Evolutionary conservation across 2,888 invertebrate species (phyloP).

Genomic region (Nemoura dubitans): DNA sequence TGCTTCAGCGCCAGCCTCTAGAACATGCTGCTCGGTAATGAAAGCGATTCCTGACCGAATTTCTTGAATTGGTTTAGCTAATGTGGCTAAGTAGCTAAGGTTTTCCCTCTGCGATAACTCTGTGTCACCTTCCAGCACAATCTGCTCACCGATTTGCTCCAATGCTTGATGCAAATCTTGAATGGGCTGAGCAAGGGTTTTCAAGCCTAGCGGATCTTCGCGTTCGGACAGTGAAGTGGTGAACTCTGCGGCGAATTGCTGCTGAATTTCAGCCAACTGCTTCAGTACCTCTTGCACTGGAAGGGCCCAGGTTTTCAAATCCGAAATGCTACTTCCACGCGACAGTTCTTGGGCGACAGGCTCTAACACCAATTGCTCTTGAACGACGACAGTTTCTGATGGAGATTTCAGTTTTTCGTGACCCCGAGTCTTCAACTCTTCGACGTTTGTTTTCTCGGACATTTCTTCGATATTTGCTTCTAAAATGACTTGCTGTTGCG

Average conservation of each 20-base stretch:
- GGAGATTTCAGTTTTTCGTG: slow-evolving; percentile 32
- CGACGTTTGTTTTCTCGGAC: neutral
- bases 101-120: slow-evolving; percentile 20
- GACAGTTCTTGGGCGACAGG: slow-evolving; percentile 26
- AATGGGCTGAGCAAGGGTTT: slow-evolving; percentile 47
- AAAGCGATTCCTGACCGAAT: slow-evolving; percentile 48
- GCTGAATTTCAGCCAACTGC: slow-evolving; percentile 46
- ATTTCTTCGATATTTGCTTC: slow-evolving; percentile 32
- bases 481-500: slow-evolving; percentile 15
- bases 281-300: slow-evolving; percentile 65
- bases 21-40: slow-evolving; percentile 37
- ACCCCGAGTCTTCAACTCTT: slow-evolving; percentile 15
- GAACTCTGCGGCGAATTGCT: slow-evolving; percentile 43
- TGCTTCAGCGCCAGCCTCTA: slow-evolving; percentile 37
- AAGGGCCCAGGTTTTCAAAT: slow-evolving; percentile 52
- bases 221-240: slow-evolving; percentile 59
- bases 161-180: slow-evolving; percentile 44
- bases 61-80: slow-evolving; percentile 46
- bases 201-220: slow-evolving; percentile 53
- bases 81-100: slow-evolving; percentile 34
- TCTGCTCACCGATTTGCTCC: slow-evolving; percentile 42
- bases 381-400: neutral
- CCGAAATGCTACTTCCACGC: slow-evolving; percentile 20
- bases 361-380: slow-evolving; percentile 40
- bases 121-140: slow-evolving; percentile 41